Conservation (phyloP, 2,113 vertebrate species). For the Cacatua alba region DNA sequence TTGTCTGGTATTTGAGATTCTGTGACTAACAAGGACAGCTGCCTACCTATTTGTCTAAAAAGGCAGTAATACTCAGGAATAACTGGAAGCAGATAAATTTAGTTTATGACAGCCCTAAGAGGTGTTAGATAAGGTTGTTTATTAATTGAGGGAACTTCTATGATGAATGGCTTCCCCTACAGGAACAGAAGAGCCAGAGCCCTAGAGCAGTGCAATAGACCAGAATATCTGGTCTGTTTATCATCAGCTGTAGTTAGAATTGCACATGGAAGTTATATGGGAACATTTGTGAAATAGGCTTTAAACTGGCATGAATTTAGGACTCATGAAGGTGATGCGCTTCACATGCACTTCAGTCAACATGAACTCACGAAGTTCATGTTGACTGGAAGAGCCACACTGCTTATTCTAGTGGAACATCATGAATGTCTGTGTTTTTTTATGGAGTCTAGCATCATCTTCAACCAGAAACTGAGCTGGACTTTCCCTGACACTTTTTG, state of each 20-base stretch:
- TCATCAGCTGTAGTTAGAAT: not conserved
- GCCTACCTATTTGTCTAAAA: not conserved
- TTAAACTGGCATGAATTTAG: not conserved
- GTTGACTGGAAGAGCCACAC: not conserved
- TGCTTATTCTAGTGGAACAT: not conserved
- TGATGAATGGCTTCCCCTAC: conserved; percentile 46
- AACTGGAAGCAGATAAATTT: conserved; percentile 37
- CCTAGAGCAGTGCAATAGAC: not conserved
- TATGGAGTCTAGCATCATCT: not conserved
- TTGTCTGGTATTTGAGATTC: not conserved
- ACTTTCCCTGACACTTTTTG: not conserved
- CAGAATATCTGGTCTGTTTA: not conserved
- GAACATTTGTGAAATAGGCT: not conserved
- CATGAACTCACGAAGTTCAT: not conserved
- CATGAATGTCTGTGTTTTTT: not conserved
- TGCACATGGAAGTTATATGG: not conserved
- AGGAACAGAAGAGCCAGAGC: not conserved
- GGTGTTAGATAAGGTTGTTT: conserved; percentile 38
- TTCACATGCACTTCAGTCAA: not conserved
- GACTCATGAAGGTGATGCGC: not conserved
- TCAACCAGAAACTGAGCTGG: not conserved
- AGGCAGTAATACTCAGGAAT: not conserved
- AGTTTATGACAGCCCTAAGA: conserved; percentile 2
- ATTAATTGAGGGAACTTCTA: conserved; percentile 35
- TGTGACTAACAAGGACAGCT: not conserved